Evolutionary conservation across 2,888 invertebrate species (phyloP), one percentile per base, ranked within the genome.

Genomic region (Chironomus riparius): DNA sequence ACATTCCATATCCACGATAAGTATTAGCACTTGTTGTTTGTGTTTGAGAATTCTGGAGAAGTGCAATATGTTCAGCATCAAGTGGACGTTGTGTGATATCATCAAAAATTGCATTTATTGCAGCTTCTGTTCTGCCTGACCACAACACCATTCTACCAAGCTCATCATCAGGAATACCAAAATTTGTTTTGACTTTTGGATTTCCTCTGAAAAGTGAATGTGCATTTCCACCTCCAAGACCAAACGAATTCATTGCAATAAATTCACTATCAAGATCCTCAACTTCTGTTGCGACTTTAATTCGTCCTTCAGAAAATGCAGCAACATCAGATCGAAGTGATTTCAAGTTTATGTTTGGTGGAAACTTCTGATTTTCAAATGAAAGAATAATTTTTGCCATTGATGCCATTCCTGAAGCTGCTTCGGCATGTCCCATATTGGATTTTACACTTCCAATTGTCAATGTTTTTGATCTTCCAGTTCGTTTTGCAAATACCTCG

Each of bases 401-500:
- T 0, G 92, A 90, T 79, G 92, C 91, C 2, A 94, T 83, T n/a
- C 93, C 91, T 15, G 91, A 90, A 1, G 88, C 88, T 4, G 94
- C 92, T 81, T 96, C 95, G 1, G 92, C 88, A 83, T 96, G 96
- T 0, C 95, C 95, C 83, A 95, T 87, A 83, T 94, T 95, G 0
- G 94, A 93, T 82, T 95, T 95, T 77, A 94, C 88, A 0, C 94
- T 92, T 6, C 95, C 95, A 77, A 95, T 91, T 76, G 87, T 83
- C 0, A 94, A 86, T 0, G 94, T 91, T 0, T 87, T 89, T 0
- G 87, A 88, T 38, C 93, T 86, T 12, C 87, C 87, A 4, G 87
- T 86, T 10, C 47, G 4, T 13, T 61, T 72, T 80, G 92, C 92
- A 82, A 95, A 90, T 47, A 93, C 88, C 79, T 90, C 90, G 71